Evolutionary conservation across 1,140 invertebrate genomes (phyloP), one percentile per base, ranked within the genome.

Genomic region (Thaumetopoea pityocampa): DNA sequence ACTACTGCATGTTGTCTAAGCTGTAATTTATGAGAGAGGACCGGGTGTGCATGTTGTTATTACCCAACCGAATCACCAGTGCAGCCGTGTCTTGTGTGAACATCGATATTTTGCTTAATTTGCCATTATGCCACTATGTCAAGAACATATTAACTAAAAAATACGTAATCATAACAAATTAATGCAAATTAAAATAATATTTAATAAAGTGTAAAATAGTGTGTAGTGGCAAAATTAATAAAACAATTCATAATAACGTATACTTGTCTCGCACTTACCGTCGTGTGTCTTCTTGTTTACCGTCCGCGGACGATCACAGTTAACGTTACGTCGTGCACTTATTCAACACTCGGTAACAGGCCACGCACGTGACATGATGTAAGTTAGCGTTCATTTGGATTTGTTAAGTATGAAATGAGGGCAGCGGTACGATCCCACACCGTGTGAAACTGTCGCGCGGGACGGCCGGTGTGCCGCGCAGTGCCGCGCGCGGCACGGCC

Each of bases 71-170:
- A 30, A 27, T 40, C 16, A 41, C 40, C 24, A 53, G 64, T 72
- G 63, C 64, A 55, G 48, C 47, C n/a, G n/a, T 47, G 62, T 60
- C 35, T 47, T 50, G 61, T 65, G 62, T 28, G 43, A 47, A 34
- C 45, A 34, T 59, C 40, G 35, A 14, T 45, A 46, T 37, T n/a
- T 54, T 52, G 17, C 23, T 26, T 48, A 23, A 24, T 51, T 48
- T 67, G 58, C 57, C 59, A 61, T 65, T 79, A 79, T 81, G 77
- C 77, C 77, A 81, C 69, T 74, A 81, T 81, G 77, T 82, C 77
- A 70, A 67, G 57, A 38, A 42, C 20, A 26, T 29, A 33, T 15
- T 48, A 48, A 40, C 52, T 52, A 51, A 67, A 52, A 49, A 42
- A 59, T 49, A 57, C 27, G 24, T 23, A 30, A 41, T n/a, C n/a